Evolutionary conservation across 2,797 vertebrate genomes (phyloP), one percentile per base, ranked within the genome.

Genomic region (Phataginus tricuspis): DNA sequence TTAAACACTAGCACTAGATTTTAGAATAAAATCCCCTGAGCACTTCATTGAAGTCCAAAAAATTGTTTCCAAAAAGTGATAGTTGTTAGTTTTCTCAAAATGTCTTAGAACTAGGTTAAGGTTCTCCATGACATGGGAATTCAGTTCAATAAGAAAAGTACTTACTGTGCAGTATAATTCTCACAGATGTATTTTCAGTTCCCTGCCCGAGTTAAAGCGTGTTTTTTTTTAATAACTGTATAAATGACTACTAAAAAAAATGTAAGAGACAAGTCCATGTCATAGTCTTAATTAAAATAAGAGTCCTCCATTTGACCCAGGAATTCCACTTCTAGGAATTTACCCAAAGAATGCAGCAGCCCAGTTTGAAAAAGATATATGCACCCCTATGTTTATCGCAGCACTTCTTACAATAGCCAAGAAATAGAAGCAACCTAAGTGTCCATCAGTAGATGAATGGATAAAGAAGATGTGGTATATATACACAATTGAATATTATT

Each of bases 11-110:
- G 87, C 95, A 57, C 68, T 95, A 89, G 88, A 95, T 88, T 97
- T 96, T 84, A 95, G 86, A 94, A 82, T 90, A 96, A 86, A 96
- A 95, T 45, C 96, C 39, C 66, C 23, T 93, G 37, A 91, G 83
- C 89, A 95, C 86, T 94, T 96, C 85, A 93, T 79, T 18, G 18
- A 96, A 90, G 51, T 94, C 94, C 92, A 82, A 97, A 91, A 97
- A 84, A 80, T 74, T 68, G 31, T 90, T 93, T 57, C 79, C 37
- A 83, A 78, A 95, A 93, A 83, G 23, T 94, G 95, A 84, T 68
- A 80, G 80, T 91, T 87, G 18, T 75, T 87, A 88, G 51, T 89
- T 92, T 77, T 88, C 45, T 85, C 53, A 94, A 68, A 57, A 74
- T 95, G 61, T 96, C 55, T 45, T 92, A 94, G 88, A 88, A 83